phyloP scores from a whole-genome alignment of 2,113 vertebrate genomes.

The Pomatorhinus ruficollis region DNA sequence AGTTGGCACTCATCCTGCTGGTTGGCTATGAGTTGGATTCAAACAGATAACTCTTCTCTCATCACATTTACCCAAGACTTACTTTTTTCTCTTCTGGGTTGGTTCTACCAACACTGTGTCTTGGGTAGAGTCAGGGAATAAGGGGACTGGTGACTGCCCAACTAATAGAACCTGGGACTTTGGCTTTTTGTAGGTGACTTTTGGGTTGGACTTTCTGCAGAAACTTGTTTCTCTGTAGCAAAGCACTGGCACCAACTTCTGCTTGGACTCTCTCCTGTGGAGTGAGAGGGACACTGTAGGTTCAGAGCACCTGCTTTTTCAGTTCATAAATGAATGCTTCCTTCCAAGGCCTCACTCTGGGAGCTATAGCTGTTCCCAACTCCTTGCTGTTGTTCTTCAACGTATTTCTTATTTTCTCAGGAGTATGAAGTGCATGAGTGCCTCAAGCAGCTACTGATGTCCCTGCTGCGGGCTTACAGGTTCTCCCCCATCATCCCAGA shows the following conservation, averaged over 20 bases:
- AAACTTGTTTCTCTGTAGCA: not conserved
- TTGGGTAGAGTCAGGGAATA: not conserved
- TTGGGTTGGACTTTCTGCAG: not conserved
- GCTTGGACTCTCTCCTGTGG: not conserved
- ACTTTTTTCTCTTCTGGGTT: not conserved
- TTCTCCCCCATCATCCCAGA: slow-evolving; percentile 98
- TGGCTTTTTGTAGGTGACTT: not conserved
- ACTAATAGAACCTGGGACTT: not conserved
- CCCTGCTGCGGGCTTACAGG: slow-evolving; percentile 91
- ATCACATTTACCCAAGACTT: not conserved
- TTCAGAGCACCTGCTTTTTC: not conserved
- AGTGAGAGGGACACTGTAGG: not conserved
- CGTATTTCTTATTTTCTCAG: slow-evolving; percentile 66
- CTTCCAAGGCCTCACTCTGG: not conserved
- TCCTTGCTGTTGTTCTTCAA: not conserved
- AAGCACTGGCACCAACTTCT: not conserved
- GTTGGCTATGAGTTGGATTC: not conserved
- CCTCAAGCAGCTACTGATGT: slow-evolving; percentile 97
- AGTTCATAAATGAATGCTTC: not conserved
- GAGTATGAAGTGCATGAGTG: slow-evolving; percentile 95
- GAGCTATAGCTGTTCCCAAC: not conserved
- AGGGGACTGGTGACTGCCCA: not conserved
- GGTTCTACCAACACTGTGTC: not conserved
- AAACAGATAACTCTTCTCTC: not conserved
- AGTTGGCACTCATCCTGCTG: not conserved